Percentiles rank a stretch among this genome's conserved stretches.
These are phyloP conservation scores for Petrolisthes cinctipes DNA, from an alignment of 2,888 invertebrate species.

Conservation along the genomic window DNA sequence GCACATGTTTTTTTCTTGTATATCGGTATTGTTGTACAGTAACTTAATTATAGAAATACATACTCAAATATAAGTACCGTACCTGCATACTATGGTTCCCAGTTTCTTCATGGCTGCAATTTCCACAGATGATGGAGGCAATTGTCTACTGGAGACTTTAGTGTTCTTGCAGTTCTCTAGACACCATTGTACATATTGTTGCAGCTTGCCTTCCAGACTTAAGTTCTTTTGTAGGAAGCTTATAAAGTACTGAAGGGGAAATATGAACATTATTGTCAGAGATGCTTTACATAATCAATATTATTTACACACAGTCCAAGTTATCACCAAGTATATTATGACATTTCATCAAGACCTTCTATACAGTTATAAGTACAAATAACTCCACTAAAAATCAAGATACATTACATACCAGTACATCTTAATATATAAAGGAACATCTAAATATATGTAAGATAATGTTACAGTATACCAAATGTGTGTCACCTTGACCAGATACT, in stretches of 20 bases:
- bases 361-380: no score
- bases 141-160: conserved; percentile 83
- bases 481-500: no score
- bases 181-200: conserved; percentile 94
- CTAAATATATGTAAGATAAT: no score
- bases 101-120: conserved; percentile 91
- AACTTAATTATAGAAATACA: no score
- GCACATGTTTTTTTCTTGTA: no score
- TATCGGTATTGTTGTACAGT: no score
- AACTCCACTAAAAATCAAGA: no score
- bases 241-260: conserved; percentile 76
- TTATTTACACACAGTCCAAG: conserved; percentile 7
- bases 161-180: conserved; percentile 91
- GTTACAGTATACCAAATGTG: no score
- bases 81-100: conserved; percentile 89
- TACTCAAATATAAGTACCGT: not conserved
- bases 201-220: conserved; percentile 78
- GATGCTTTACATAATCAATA: conserved; percentile 20
- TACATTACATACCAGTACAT: no score
- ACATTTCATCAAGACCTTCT: no score
- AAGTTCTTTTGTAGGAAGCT: conserved; percentile 81
- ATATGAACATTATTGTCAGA: conserved; percentile 40
- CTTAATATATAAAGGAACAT: no score
- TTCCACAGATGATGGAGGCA: conserved; percentile 92
- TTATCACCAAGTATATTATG: not conserved